These are phyloP conservation scores for Ladona fulva DNA, from an alignment of 1,140 invertebrate genomes.

Conservation along the genomic window DNA sequence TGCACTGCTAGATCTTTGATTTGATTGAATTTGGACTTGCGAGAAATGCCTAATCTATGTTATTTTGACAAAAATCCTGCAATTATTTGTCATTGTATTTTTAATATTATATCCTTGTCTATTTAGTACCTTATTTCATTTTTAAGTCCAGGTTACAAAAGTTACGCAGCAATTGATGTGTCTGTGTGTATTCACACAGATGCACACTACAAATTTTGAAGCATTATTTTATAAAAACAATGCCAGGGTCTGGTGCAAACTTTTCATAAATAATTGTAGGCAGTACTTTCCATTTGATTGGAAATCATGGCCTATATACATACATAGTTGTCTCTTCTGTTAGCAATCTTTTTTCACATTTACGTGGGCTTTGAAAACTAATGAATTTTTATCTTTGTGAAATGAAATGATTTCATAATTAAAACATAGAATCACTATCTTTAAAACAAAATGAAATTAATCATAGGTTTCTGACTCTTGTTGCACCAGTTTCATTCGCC, in stretches of 20 bases:
- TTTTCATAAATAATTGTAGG: neutral
- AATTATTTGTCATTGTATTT: neutral
- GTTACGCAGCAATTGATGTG: no score
- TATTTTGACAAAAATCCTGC: neutral
- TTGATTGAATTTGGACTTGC: neutral
- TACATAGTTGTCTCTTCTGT: neutral
- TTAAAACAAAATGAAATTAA: constrained; percentile 39
- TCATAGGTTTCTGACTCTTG: constrained; percentile 85
- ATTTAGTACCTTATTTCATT: no score
- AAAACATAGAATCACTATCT: neutral
- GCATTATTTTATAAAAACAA: constrained; percentile 1
- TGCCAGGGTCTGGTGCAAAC: neutral
- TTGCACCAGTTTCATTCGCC: constrained; percentile 77
- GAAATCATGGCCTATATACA: neutral
- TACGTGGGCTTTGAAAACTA: neutral
- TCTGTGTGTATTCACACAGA: no score
- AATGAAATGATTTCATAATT: neutral
- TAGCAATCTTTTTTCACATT: neutral
- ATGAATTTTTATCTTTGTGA: neutral
- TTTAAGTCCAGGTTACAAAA: no score
- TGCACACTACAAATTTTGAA: neutral
- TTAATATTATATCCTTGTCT: no score
- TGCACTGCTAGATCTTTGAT: neutral
- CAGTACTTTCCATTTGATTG: neutral
- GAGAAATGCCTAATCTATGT: neutral